Evolutionary conservation across 2,888 invertebrate species (phyloP).

Genomic region (Siphonodentalium dalli): DNA sequence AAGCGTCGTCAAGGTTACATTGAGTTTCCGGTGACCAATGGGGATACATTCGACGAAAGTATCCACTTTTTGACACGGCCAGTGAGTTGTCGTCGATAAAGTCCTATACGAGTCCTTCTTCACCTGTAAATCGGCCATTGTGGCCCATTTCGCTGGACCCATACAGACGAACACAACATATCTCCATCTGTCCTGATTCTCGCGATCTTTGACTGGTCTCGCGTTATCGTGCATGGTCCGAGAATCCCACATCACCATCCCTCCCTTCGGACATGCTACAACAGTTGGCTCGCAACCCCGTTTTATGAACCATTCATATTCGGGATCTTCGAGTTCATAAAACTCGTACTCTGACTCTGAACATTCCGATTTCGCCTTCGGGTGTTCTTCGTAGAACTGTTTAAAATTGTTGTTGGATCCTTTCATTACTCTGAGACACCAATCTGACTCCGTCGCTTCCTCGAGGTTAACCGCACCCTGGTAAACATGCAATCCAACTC

Average conservation of each 20-base stretch:
- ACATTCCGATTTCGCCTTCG: no score
- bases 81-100: conserved; percentile 31
- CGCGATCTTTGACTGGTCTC: conserved; percentile 25
- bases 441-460: conserved; percentile 36
- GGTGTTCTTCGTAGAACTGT: conserved; percentile 19
- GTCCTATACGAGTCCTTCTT: conserved; percentile 32
- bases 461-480: conserved; percentile 37
- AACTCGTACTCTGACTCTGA: no score
- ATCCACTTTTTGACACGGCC: conserved; percentile 30
- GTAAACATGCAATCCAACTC: conserved; percentile 38
- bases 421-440: conserved; percentile 36
- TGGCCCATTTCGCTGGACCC: conserved; percentile 39
- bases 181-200: conserved; percentile 34
- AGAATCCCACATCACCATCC: conserved; percentile 44
- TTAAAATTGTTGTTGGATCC: conserved; percentile 32
- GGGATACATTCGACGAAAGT: conserved; percentile 14
- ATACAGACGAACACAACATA: conserved; percentile 38
- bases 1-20: conserved; percentile 24
- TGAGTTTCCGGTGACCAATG: not conserved
- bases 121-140: conserved; percentile 19
- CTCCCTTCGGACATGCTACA: conserved; percentile 38
- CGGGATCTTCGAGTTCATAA: no score
- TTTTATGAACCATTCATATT: no score
- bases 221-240: conserved; percentile 36
- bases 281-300: conserved; percentile 24